Evolutionary conservation across 2,888 invertebrate genomes (phyloP), one percentile per base, ranked within the genome.

Genomic region (Dolichopus griseipennis): DNA sequence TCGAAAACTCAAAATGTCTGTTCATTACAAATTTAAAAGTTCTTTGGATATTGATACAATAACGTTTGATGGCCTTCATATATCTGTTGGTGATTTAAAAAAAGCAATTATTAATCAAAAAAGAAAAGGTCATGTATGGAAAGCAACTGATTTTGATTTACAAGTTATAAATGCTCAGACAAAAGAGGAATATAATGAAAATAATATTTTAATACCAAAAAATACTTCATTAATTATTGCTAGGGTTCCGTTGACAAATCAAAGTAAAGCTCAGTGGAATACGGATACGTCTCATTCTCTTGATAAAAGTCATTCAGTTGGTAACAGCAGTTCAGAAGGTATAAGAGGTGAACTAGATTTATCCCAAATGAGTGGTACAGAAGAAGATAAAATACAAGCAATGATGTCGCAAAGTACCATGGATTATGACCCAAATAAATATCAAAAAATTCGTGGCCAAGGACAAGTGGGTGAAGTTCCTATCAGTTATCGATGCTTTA

Each of bases 21-120:
- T 99, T 73, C 97, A 98, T 83, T 99, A 97, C 84, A 98, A 98
- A 83, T 98, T 99, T 81, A 97, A 97, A 84, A 95, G 96, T 78
- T 92, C 95, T 71, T 85, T 95, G 78, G 95, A 97, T 81, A 96
- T 92, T 84, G 96, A 97, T 80, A 97, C 97, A 10, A 90, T 99
- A 72, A 94, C 95, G 61, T 97, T 97, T 81, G 97, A 97, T 86
- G 98, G 97, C 70, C 85, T 98, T 70, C 93, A 96, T 81, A 97
- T 99, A 78, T 94, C 96, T 64, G 92, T 97, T 73, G 90, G 90
- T 65, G 98, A 99, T 80, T 85, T 99, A 72, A 99, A 98, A 83
- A 91, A 94, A 76, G 90, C 93, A 68, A 97, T 99, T 75, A 88
- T 96, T 71, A 92, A 94, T 76, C 96, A 97, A 81, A 97, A 98